Percentiles rank a stretch among this genome's conserved stretches.
phyloP scores from a whole-genome alignment of 1,140 invertebrate species.

The Zaprionus capensis region DNA sequence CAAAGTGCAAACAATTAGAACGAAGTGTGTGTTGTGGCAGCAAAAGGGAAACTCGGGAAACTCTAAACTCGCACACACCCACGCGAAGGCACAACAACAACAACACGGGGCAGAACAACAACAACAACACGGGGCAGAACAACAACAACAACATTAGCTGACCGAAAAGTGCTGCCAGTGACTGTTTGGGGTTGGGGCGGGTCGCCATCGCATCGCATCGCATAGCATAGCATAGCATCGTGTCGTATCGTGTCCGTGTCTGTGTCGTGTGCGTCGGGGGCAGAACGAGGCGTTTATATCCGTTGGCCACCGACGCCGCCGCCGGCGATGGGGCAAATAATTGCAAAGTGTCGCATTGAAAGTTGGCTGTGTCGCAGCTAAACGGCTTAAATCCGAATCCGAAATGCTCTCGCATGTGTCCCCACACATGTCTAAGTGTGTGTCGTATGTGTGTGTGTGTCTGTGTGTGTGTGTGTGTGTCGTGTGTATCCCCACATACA shows the following conservation, averaged over 20 bases:
- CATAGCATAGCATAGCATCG: background rate
- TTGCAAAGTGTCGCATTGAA: slow-evolving; percentile 11
- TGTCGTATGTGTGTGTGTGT: background rate
- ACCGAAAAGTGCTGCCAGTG: background rate
- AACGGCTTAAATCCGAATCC: slow-evolving; percentile 5
- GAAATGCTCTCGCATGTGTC: slow-evolving; percentile 1
- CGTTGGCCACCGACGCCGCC: background rate
- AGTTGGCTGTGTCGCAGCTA: slow-evolving; percentile 10
- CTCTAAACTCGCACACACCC: background rate
- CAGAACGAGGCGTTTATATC: too few species aligned
- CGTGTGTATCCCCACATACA: background rate
- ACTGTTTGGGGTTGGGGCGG: background rate
- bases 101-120: background rate
- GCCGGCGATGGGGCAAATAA: slow-evolving; percentile 4
- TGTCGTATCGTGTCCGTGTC: background rate
- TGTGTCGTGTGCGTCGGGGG: too few species aligned
- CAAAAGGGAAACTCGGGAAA: too few species aligned
- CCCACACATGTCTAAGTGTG: background rate
- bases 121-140: background rate
- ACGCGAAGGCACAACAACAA: background rate
- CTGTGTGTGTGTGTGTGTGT: background rate
- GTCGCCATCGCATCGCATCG: background rate
- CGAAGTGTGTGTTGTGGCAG: too few species aligned
- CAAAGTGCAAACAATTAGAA: too few species aligned
- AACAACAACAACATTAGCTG: background rate